Conservation (phyloP, 1,140 invertebrate genomes). For the Ceratina australensis region DNA sequence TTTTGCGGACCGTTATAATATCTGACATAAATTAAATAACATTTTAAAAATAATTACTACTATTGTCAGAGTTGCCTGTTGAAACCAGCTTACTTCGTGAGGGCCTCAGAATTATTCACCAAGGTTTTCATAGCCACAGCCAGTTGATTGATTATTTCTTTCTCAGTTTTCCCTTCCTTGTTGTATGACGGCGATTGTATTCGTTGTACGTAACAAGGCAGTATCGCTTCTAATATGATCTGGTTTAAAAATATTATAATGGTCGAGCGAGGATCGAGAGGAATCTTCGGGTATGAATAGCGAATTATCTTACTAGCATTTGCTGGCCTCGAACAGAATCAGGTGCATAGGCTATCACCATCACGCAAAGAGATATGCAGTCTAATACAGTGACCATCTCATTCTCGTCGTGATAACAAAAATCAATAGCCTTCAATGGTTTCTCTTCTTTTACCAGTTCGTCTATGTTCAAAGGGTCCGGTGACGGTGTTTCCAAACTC, state of each 20-base stretch:
- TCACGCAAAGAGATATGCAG: slow-evolving; percentile 96
- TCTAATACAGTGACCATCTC: slow-evolving; percentile 96
- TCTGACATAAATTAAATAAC: too few species aligned
- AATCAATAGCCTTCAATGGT: slow-evolving; percentile 97
- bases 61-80: too few species aligned
- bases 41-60: too few species aligned
- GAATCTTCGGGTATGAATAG: background rate
- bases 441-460: slow-evolving; percentile 98
- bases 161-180: slow-evolving; percentile 92
- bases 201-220: slow-evolving; percentile 96
- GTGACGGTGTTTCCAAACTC: slow-evolving; percentile 94
- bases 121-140: slow-evolving; percentile 97
- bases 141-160: slow-evolving; percentile 96
- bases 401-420: slow-evolving; percentile 97
- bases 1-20: slow-evolving; percentile 95
- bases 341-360: slow-evolving; percentile 98
- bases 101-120: slow-evolving; percentile 96
- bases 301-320: slow-evolving; percentile 88
- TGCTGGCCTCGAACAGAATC: slow-evolving; percentile 97
- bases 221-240: slow-evolving; percentile 97
- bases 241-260: slow-evolving; percentile 68
- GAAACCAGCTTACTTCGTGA: slow-evolving; percentile 93
- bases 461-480: slow-evolving; percentile 96
- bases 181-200: slow-evolving; percentile 94
- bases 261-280: too few species aligned